Evolutionary conservation across 30 jellyfish, hydroid and myxozoan genomes (phyloP), one percentile per base, ranked within the genome.

Genomic region (Sanderia malayensis): DNA sequence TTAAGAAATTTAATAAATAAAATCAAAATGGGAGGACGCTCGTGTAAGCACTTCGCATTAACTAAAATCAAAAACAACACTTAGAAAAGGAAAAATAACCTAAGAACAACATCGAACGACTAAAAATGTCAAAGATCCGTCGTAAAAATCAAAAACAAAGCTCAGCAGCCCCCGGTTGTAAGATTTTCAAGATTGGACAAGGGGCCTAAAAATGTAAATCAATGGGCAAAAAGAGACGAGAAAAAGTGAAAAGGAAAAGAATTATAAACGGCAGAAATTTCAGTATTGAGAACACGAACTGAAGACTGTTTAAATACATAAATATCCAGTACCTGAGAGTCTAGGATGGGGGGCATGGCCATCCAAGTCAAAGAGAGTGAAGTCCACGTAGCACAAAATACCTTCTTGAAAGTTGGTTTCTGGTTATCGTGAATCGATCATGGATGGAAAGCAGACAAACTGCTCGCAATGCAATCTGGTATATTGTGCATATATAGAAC

Each of bases 281-380:
- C 18, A 18, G 64, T 18, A 24, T 49, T 9, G 18, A 49, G 18
- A 49, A 24, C 64, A 9, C 18, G 3, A 49, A 49, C 8, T 4
- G 27, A 4, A 4, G 64, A 2, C 23, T 49, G 8, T 49, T 4
- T 49, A 37, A 37, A 49, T 8, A 49, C 64, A 24, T 9, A 49
- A 78, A 64, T 21, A n/a, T 37, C 27, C 58, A 28, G 81, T 78
- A 78, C 89, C 89, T 78, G 89, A 57, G 24, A 57, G 76, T 66
- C 82, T 70, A 78, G 53, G 89, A 78, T 78, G 89, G 89, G 89
- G 89, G 89, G 89, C 89, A 78, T 78, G 63, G 82, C 89, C 82
- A 76, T 67, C 46, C 30, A 45, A 67, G 71, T 22, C 58, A 49
- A 55, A 65, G 44, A 78, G 89, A 70, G 66, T 29, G 76, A 52